A percentile compares a stretch with the other conserved stretches of the same genome.
Evolutionary conservation across 2,113 vertebrate genomes (phyloP).

Genomic region (Malurus cyaneus): DNA sequence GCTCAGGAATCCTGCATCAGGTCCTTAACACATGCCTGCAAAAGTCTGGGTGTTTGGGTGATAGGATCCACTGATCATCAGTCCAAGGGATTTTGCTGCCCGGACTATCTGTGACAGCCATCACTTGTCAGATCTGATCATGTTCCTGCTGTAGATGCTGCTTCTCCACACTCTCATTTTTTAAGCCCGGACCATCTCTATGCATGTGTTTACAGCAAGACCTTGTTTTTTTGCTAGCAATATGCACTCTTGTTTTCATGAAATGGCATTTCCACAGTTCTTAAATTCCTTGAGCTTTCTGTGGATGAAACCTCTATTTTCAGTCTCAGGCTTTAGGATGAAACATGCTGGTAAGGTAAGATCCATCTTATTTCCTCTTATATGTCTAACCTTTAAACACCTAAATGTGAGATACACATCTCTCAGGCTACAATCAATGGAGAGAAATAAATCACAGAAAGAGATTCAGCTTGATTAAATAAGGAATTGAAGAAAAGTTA

Average conservation of each 20-base stretch:
- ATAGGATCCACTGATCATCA: neutral
- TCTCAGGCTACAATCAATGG: neutral
- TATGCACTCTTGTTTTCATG: neutral
- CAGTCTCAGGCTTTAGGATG: neutral
- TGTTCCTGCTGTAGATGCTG: neutral
- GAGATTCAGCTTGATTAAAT: constrained; percentile 15
- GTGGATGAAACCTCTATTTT: neutral
- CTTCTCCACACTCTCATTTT: neutral
- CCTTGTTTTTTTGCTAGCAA: neutral
- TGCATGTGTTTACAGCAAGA: neutral
- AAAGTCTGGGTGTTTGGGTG: neutral
- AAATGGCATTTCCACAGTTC: neutral
- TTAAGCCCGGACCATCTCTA: neutral
- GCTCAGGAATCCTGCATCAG: neutral
- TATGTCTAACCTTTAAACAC: neutral
- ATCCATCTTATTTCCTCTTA: neutral
- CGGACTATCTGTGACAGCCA: neutral
- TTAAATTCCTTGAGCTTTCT: neutral
- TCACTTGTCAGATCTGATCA: neutral
- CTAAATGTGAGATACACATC: neutral
- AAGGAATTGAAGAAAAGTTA: neutral
- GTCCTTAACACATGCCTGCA: neutral
- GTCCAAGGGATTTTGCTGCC: neutral
- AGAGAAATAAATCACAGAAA: neutral
- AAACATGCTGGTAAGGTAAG: neutral